Base-by-base conservation (phyloP, 1,140 invertebrate genomes). In the Ruditapes philippinarum region DNA sequence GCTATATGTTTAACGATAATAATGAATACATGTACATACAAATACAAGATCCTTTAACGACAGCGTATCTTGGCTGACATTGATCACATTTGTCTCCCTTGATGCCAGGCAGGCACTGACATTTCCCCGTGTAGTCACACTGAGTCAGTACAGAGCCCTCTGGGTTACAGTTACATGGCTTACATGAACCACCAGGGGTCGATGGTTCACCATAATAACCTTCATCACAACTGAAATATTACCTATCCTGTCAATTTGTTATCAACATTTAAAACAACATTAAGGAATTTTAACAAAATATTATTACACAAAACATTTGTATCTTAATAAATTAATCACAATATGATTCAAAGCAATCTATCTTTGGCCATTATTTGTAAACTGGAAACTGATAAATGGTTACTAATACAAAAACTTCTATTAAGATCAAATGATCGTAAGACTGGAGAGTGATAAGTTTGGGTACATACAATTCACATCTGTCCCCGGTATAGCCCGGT, bases 181-280 rank as follows among this genome's bases (percentile, higher is more conserved):
- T 73, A 80, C 94, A 95, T 0, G 4, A 89, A 22, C 86, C 89
- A 49, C 92, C 98, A 1, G 97, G 96, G 51, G 97, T 94, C 89
- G 98, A 97, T 0, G 99, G 98, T 95, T 99, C 97, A 14, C 99
- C 99, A 95, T 97, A 99, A 95, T 98, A 99, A 95, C 99, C 99
- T 93, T 99, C 98, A 1, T 97, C 97, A 96, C 99, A 99, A 78
- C 97, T 97, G 98, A 60, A 97, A 95, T 4, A 70, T 22, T 2
- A 70, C 0, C 25, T 28, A n/a, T 28, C 5, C 4, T 62, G 57
- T 62, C 51, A 57, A 57, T 57, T 57, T 22, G 17, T 5, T n/a
- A n/a, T n/a, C n/a, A n/a, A n/a, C n/a, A n/a, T n/a, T n/a, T n/a
- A n/a, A n/a, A n/a, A n/a, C n/a, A n/a, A n/a, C n/a, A n/a, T n/a